Evolutionary conservation across 2,797 vertebrate genomes (phyloP), one percentile per base, ranked within the genome.

Genomic region (Ispidina lecontei): DNA sequence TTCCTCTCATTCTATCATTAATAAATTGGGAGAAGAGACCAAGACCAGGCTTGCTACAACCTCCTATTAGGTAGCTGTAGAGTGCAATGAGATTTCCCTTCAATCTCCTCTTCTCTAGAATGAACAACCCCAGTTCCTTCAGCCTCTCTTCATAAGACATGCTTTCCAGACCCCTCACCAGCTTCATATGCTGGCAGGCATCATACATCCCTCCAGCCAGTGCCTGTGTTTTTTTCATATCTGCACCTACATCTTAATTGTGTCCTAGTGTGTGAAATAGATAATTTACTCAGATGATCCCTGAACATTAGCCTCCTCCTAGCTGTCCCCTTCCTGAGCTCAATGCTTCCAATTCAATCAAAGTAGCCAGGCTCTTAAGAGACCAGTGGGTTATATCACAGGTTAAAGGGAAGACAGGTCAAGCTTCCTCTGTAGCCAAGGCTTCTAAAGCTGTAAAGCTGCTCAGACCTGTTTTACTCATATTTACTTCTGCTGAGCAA

Each of bases 401-500:
- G 28, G 31, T 18, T 46, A 19, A 52, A 72, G 31, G 10, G 31
- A 56, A 73, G 43, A 55, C 63, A 81, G 43, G 20, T 12, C 44
- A 37, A 67, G 6, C 56, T 90, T 86, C 33, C 25, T 39, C 25
- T 52, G 11, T 26, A 84, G 22, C 47, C 56, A 55, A 23, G 25
- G 7, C 37, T 81, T 15, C 46, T 43, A 3, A 87, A 74, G 17
- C 20, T 21, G 44, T 47, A 84, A 51, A 52, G 14, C 82, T 82
- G 23, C 75, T 52, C 39, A 52, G 39, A 59, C 10, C 14, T 44
- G 10, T 39, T 93, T 72, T 65, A 47, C 14, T 91, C 14, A 3
- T 62, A 26, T 69, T 94, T 60, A 20, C 58, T 89, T 69, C 51
- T 88, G n/a, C 51, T 91, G 85, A 81, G 80, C 23, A 81, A 72